Evolutionary conservation across 2,797 vertebrate species (phyloP).

Genomic region (Salmo trutta): DNA sequence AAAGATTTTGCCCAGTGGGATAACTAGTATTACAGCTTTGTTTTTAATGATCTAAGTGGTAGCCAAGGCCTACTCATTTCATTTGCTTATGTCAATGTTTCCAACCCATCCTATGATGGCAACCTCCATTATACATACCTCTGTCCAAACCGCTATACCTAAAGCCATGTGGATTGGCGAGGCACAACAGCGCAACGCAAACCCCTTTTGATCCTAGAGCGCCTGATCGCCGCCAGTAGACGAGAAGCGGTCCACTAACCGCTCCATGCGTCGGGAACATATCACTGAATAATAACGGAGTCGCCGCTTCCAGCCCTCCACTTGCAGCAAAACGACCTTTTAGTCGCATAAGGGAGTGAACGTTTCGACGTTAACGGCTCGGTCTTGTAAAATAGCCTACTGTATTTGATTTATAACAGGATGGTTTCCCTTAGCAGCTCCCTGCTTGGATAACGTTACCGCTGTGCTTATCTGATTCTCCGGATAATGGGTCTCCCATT

Average conservation of each 20-base stretch:
- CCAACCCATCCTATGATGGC: no score
- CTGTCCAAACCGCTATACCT: no score
- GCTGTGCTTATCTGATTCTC: neutral
- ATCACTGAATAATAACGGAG: neutral
- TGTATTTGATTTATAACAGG: neutral
- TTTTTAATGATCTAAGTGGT: no score
- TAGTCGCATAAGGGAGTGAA: neutral
- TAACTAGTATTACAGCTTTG: no score
- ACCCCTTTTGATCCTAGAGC: conserved; percentile 20
- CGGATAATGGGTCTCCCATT: conserved; percentile 8
- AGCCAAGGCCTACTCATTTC: no score
- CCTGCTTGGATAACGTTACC: neutral
- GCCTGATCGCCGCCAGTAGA: conserved; percentile 32
- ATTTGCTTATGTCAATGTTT: no score
- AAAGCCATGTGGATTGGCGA: no score
- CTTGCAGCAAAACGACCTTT: neutral
- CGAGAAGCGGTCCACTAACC: conserved; percentile 28
- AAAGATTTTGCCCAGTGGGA: no score
- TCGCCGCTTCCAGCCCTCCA: neutral
- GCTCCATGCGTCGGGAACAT: neutral
- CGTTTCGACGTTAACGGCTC: neutral
- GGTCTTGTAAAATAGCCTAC: neutral
- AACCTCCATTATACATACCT: no score
- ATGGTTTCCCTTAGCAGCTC: neutral
- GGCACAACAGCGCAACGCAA: no score